Base-by-base conservation (phyloP, 2,888 invertebrate species). In the Glyphotaelius pellucidus region DNA sequence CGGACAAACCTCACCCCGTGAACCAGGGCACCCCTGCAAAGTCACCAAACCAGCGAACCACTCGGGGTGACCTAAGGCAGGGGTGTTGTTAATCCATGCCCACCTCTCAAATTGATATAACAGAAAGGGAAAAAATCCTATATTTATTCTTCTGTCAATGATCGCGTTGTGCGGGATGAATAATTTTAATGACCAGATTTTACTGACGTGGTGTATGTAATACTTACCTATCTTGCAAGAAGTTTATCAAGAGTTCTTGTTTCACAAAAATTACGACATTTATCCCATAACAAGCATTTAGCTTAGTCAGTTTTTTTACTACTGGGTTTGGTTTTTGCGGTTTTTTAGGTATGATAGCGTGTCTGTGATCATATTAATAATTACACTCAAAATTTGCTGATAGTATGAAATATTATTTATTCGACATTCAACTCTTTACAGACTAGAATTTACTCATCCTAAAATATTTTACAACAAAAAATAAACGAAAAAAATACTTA, bases 391-490 rank as follows among this genome's bases (percentile, higher is more conserved):
- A 52, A 5, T 90, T 89, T 91, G 91, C 92, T 92, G 91, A 92
- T 90, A 92, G 90, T 92, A 90, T 79, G 85, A 90, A 90, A 83
- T 93, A 86, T 67, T 67, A n/a, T 92, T 91, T 90, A 91, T 92
- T 91, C 80, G 80, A 88, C 67, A 89, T 90, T 91, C 81, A 90
- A 90, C 84, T 85, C 81, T 88, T 86, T 91, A 92, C 90, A 93
- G 93, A 93, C 93, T 93, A 93, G 93, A 93, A 91, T 92, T 91
- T 93, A 93, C 93, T 93, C 93, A 91, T 93, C 92, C 92, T 90
- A 90, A 91, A 92, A 87, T 92, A 93, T 91, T 92, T 92, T 92
- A 93, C 88, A 92, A 92, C 88, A 90, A 92, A 91, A 92, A 93
- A 89, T 85, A 93, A 89, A 92, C 90, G 91, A 91, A 92, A 90